These are phyloP conservation scores for Xiphophorus couchianus DNA, from an alignment of 2,113 vertebrate genomes.

Conservation along the genomic window DNA sequence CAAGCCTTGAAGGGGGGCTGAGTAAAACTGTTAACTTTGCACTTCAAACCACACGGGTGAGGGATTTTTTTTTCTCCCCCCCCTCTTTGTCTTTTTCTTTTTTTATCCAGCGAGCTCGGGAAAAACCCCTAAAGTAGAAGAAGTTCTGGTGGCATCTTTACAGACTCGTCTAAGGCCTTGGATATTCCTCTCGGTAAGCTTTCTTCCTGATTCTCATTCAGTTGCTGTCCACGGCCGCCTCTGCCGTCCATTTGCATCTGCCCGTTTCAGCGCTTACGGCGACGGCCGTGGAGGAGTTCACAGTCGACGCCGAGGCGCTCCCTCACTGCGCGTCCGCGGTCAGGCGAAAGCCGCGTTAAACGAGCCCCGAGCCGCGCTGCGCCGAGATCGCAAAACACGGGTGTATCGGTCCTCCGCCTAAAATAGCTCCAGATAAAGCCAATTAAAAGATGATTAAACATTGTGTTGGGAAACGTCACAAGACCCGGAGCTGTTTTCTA, in stretches of 20 bases:
- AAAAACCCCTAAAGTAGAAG: slow-evolving; percentile 70
- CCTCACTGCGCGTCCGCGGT: slow-evolving; percentile 13
- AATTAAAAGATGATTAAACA: slow-evolving; percentile 77
- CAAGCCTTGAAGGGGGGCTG: slow-evolving; percentile 67
- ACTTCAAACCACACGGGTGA: slow-evolving; percentile 73
- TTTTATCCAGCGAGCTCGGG: slow-evolving; percentile 57
- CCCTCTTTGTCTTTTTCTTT: slow-evolving; percentile 18
- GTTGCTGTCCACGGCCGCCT: slow-evolving; percentile 10
- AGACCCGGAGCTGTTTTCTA: slow-evolving; percentile 74
- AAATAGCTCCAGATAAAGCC: slow-evolving; percentile 74
- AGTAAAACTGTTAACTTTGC: slow-evolving; percentile 81
- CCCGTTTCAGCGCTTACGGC: slow-evolving; percentile 46
- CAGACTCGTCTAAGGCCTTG: slow-evolving; percentile 63
- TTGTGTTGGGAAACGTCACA: slow-evolving; percentile 58
- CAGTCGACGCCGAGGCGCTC: slow-evolving; percentile 20
- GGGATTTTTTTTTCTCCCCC: slow-evolving; percentile 24
- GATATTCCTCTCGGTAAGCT: slow-evolving; percentile 61
- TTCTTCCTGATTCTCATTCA: slow-evolving; percentile 40
- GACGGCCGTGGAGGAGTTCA: slow-evolving; percentile 42
- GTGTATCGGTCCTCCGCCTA: slow-evolving; percentile 63
- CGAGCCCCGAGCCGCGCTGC: slow-evolving; percentile 19
- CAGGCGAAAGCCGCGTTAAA: slow-evolving; percentile 38
- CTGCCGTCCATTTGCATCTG: slow-evolving; percentile 42
- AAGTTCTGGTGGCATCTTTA: slow-evolving; percentile 66
- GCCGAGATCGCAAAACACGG: slow-evolving; percentile 40